These are phyloP conservation scores for Clivina fossor DNA, from an alignment of 2,888 invertebrate genomes.

Conservation along the genomic window DNA sequence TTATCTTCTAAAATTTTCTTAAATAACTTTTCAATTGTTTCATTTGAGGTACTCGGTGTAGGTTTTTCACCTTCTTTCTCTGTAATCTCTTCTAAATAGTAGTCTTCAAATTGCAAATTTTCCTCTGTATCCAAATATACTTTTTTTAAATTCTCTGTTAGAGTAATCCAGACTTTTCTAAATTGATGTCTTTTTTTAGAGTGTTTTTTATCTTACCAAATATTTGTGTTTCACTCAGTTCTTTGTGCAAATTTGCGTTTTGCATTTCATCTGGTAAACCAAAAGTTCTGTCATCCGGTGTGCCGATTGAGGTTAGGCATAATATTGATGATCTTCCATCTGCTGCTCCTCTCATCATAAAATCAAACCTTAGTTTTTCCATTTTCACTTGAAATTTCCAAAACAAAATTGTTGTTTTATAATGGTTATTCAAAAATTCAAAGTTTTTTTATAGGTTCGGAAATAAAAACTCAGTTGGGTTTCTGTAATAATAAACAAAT, in stretches of 20 bases:
- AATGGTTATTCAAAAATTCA: too few species aligned
- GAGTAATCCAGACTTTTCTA: conserved; percentile 38
- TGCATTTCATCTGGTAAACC: conserved; percentile 5
- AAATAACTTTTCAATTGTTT: conserved; percentile 19
- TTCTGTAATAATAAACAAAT: too few species aligned
- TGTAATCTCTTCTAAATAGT: conserved; percentile 33
- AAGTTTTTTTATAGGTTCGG: too few species aligned
- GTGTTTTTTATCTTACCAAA: conserved; percentile 38
- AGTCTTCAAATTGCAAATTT: conserved; percentile 35
- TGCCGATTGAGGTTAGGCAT: too few species aligned
- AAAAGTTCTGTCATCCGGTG: conserved; percentile 1
- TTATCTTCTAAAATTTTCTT: conserved; percentile 30
- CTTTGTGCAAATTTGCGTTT: not conserved
- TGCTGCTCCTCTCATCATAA: too few species aligned
- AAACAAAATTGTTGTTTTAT: too few species aligned
- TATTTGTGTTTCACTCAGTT: conserved; percentile 13
- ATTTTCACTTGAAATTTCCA: too few species aligned
- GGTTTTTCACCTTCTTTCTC: conserved; percentile 4
- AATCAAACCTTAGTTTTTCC: too few species aligned
- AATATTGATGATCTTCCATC: too few species aligned
- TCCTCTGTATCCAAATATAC: conserved; percentile 37
- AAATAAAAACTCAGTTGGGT: too few species aligned
- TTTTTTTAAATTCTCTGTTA: conserved; percentile 31
- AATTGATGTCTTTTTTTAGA: conserved; percentile 36
- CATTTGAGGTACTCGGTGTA: not conserved